Evolutionary conservation across 2,888 invertebrate species (phyloP), one percentile per base, ranked within the genome.

Genomic region (Apotomis capreana): DNA sequence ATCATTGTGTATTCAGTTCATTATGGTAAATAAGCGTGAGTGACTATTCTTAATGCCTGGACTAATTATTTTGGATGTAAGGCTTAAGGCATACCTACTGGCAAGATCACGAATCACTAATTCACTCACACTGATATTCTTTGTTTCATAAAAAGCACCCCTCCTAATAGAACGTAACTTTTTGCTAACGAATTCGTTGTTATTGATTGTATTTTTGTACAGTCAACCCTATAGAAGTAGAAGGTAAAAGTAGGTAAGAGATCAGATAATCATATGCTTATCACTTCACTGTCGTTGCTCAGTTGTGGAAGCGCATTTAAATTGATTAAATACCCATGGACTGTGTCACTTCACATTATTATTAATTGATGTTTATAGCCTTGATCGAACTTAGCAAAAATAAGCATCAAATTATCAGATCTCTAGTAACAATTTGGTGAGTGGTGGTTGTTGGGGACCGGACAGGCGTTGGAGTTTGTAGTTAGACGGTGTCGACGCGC

Each of bases 401-500:
- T 40, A 40, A 40, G 40, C 40, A 0, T 40, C 3, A 6, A 6
- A 40, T 40, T 40, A 40, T 40, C 8, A 6, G 49, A 10, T 49
- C 10, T 3, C 49, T 49, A 10, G 9, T 9, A 10, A 49, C 37
- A 13, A 52, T 5, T 57, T 65, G 46, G 64, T n/a, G 57, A 36
- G 15, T 55, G 26, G 40, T 13, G n/a, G 10, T 4, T n/a, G 4
- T 4, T 13, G 63, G 10, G 37, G n/a, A 6, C 0, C 10, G 9
- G 4, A 6, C 0, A 13, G 9, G 4, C 2, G 37, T 37, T 52
- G 15, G 1, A 26, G 26, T 26, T 26, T 26, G 26, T 26, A 4
- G 52, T 59, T 90, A 91, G 80, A 90, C 77, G 79, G 84, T 75
- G 75, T 86, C 83, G 75, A 87, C 87, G 57, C 76, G 76, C 26